Conservation (phyloP, 2,888 invertebrate genomes). For the Griposia aprilina region DNA sequence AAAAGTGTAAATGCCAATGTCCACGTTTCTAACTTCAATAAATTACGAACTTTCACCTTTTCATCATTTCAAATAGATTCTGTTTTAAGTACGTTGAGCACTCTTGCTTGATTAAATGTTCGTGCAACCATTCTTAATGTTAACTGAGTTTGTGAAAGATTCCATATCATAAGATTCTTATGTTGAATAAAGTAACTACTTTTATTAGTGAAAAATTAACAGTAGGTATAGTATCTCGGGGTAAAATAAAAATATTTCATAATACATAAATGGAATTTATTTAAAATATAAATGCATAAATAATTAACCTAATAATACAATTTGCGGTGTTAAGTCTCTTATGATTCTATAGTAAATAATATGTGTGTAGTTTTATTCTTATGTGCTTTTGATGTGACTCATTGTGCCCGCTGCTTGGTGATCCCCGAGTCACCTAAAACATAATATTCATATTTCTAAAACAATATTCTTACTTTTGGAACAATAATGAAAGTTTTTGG, state of each 20-base stretch:
- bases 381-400: conserved; percentile 50
- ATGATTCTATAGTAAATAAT: conserved; percentile 20
- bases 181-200: no score
- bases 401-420: conserved; percentile 29
- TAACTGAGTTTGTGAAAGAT: not conserved
- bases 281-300: conserved; percentile 52
- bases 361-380: conserved; percentile 12
- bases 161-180: no score
- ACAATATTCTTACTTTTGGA: not conserved
- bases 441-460: conserved; percentile 20
- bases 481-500: no score
- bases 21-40: not conserved
- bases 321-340: not conserved
- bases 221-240: not conserved
- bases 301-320: conserved; percentile 49
- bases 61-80: not conserved
- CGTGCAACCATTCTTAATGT: not conserved
- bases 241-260: conserved; percentile 22
- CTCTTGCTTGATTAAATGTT: not conserved
- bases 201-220: not conserved
- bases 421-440: conserved; percentile 57
- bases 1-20: not conserved
- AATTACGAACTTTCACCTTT: not conserved
- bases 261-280: conserved; percentile 48
- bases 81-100: not conserved